Base-by-base conservation (phyloP, 2,113 vertebrate species). In the Craseonycteris thonglongyai region DNA sequence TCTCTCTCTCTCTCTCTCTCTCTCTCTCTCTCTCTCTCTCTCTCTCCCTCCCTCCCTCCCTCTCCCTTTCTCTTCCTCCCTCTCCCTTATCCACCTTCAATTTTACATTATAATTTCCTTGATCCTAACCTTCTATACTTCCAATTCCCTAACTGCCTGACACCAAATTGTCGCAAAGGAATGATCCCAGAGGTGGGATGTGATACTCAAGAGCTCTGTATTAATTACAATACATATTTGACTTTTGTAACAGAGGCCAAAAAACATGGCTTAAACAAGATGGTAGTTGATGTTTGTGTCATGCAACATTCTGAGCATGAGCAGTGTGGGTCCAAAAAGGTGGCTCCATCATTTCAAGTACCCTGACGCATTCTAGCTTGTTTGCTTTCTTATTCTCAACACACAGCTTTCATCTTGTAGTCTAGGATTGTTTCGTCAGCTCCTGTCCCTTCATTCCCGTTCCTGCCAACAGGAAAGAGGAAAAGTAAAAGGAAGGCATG, bases 171-270 rank as follows among this genome's bases (percentile, higher is more conserved):
- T 88, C 63, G 81, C 54, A 68, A 82, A 78, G 30, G n/a, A 85
- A 93, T 54, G 45, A 78, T 38, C 47, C 54, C 19, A 33, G 11
- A 49, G 47, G 38, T 69, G n/a, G 8, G 51, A 90, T 42, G 33
- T 61, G 42, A 81, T 83, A 81, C 26, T 74, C 28, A 47, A 66
- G 49, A 21, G 28, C 22, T 81, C 40, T 45, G 6, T 5, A 8
- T 40, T 38, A 81, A 45, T n/a, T 80, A 90, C 54, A 59, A 33
- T 35, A 63, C 5, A 92, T 42, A 90, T 51, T 65, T 63, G 54
- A 90, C 51, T 84, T 93, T 35, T 95, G 16, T 90, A 83, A 94
- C 47, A 90, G 90, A 92, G 51, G 35, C n/a, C 58, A 92, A 94
- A 86, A 61, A 79, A 78, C 26, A 14, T 18, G 69, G n/a, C 21